phyloP scores from a whole-genome alignment of 2,888 invertebrate species.

The Zygothrica quintamaculata region DNA sequence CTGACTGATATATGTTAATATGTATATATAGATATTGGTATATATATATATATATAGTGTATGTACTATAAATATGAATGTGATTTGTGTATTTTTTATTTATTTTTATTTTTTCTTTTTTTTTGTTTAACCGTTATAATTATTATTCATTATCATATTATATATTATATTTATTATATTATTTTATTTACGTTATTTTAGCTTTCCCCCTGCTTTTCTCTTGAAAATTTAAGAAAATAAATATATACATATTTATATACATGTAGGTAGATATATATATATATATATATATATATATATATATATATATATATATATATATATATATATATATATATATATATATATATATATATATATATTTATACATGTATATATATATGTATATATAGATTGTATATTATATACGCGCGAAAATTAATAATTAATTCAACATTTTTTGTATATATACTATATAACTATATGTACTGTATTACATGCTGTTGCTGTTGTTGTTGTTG shows the following conservation, averaged over 20 bases:
- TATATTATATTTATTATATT: slow-evolving; percentile 16
- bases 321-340: slow-evolving; percentile 26
- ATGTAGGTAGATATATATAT: too few relatives aligned
- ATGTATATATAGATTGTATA: slow-evolving; percentile 41
- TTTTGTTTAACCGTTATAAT: slow-evolving; percentile 1
- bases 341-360: slow-evolving; percentile 22
- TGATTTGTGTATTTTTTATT: slow-evolving; percentile 6
- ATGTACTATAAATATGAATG: slow-evolving; percentile 22
- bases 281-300: too few relatives aligned
- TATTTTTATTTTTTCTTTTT: slow-evolving; percentile 12
- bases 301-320: slow-evolving; percentile 28
- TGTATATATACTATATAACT: slow-evolving; percentile 76
- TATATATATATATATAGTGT: too few relatives aligned
- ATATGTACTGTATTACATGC: slow-evolving; percentile 63
- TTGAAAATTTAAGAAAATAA: slow-evolving; percentile 74
- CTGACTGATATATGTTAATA: slow-evolving; percentile 32
- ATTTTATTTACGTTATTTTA: slow-evolving; percentile 28
- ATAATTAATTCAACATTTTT: slow-evolving; percentile 75
- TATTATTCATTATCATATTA: slow-evolving; percentile 12
- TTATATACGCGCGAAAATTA: slow-evolving; percentile 75
- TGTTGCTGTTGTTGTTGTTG: slow-evolving; percentile 44
- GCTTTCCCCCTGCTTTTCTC: slow-evolving; percentile 24
- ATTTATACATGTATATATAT: slow-evolving; percentile 35
- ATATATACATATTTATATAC: too few relatives aligned
- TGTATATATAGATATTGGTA: slow-evolving; percentile 8